Percentiles rank a stretch among this genome's conserved stretches.
Evolutionary conservation across 2,797 vertebrate genomes (phyloP).

Genomic region (Propithecus perrieri): DNA sequence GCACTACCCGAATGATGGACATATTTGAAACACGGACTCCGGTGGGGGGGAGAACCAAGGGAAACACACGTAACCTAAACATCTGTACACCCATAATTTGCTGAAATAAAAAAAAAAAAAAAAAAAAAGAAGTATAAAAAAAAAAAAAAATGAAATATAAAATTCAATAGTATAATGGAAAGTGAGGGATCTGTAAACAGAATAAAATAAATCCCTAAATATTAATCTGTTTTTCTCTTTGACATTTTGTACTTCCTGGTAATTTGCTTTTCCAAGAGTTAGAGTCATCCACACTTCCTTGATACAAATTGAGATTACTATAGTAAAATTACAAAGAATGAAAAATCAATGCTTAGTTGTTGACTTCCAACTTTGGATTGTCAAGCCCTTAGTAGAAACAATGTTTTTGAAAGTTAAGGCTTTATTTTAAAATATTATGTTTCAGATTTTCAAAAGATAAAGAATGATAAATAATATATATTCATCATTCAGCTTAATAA

Average conservation of each 20-base stretch:
- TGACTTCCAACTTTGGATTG: neutral
- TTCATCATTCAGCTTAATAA: neutral
- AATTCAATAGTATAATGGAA: neutral
- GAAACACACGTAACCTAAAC: too few relatives aligned
- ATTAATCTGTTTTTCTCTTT: neutral
- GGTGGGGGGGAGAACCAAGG: too few relatives aligned
- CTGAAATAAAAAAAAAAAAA: too few relatives aligned
- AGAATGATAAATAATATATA: neutral
- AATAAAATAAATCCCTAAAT: neutral
- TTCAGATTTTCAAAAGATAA: neutral
- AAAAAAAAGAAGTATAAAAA: too few relatives aligned
- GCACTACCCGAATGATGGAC: too few relatives aligned
- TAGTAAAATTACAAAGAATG: neutral
- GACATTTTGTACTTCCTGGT: neutral
- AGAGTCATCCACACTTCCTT: neutral
- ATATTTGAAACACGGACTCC: too few relatives aligned
- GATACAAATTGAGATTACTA: neutral
- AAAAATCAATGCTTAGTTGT: neutral
- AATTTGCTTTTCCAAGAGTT: neutral
- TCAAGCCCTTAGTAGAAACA: neutral
- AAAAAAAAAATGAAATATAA: too few relatives aligned
- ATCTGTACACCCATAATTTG: too few relatives aligned
- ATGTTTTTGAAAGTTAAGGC: neutral
- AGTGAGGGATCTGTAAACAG: neutral
- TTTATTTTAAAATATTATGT: neutral